Evolutionary conservation across 2,888 invertebrate species (phyloP), one percentile per base, ranked within the genome.

Genomic region (Tanypteryx hageni): DNA sequence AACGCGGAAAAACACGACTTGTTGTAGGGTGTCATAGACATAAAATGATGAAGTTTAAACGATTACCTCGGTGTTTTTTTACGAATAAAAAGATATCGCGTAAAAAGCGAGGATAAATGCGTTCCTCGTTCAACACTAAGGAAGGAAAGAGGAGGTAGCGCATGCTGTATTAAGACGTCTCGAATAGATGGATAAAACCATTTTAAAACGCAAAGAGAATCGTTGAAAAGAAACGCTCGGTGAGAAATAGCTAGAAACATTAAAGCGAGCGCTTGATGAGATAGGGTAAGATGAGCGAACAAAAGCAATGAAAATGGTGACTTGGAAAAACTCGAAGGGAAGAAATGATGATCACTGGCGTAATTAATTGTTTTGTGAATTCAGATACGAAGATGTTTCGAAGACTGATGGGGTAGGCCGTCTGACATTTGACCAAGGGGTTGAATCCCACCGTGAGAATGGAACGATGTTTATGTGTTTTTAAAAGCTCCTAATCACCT

Each of bases 311-410:
- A 76, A 76, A 76, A 27, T 27, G 27, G 76, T 76, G 76, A 76
- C 76, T 76, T 76, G 76, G 76, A 76, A 27, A 76, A 76, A 27
- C 76, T 76, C 27, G 76, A 76, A 76, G 76, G 76, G 76, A 27
- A 76, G 76, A 76, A 76, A 76, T 76, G 76, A 76, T 76, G 76
- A 76, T 76, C 76, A 76, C 76, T 27, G 27, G 76, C 4, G 27
- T 76, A 76, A 76, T 76, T 76, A 76, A 76, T 76, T 76, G 76
- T 76, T 76, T 76, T 76, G 76, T 76, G 76, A 76, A 76, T 76
- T 76, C 76, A 27, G 76, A 76, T 76, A 76, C 22, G 76, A 76
- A 76, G 76, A 76, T 76, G 76, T 76, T 22, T 76, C 27, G 76
- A 27, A 27, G 76, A 76, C 76, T 76, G 76, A 76, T 76, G 76